Evolutionary conservation across 2,113 vertebrate species (phyloP).

Genomic region (Microcebus tavaratra): DNA sequence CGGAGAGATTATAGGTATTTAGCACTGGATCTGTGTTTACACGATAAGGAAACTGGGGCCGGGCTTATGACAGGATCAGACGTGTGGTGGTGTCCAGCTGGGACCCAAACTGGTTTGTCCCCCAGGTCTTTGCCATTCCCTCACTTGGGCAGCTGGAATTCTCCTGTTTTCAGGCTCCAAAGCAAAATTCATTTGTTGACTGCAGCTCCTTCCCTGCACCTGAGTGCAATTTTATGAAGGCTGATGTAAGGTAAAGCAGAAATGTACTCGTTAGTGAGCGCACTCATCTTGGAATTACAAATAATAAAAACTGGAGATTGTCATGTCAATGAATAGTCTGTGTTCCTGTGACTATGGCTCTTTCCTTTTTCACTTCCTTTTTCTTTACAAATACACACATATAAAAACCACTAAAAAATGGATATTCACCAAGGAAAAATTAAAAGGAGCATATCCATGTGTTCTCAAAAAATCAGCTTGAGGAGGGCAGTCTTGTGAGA

Average conservation of each 20-base stretch:
- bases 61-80: neutral
- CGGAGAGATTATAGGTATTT: neutral
- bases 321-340: neutral
- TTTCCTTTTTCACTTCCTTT: neutral
- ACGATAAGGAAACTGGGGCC: neutral
- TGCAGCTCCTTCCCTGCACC: neutral
- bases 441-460: neutral
- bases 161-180: neutral
- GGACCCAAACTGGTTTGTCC: neutral
- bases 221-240: neutral
- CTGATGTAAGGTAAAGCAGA: neutral
- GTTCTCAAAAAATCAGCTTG: neutral
- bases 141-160: neutral
- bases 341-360: neutral
- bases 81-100: neutral
- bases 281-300: neutral
- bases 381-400: neutral
- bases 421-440: neutral
- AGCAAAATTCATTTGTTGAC: constrained; percentile 11
- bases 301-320: neutral
- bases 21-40: neutral
- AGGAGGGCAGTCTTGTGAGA: neutral
- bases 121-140: neutral
- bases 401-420: neutral
- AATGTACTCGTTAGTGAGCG: neutral